These are phyloP conservation scores for Pangasius mekongensis DNA, from an alignment of 2,797 vertebrate genomes.

Conservation along the genomic window DNA sequence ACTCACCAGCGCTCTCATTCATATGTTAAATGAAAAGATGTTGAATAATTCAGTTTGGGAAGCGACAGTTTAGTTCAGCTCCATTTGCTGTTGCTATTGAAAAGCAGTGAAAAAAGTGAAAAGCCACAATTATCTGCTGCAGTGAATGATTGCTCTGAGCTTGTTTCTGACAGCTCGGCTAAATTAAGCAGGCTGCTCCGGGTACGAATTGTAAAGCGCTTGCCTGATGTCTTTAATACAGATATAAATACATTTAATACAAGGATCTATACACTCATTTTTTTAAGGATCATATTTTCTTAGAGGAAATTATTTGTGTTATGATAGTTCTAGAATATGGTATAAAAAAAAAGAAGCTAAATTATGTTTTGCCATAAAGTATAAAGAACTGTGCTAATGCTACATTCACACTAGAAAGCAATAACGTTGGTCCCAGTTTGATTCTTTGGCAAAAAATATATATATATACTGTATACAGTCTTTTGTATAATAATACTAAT, in stretches of 20 bases:
- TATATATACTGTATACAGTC: not conserved
- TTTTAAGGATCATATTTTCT: not conserved
- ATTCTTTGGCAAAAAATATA: not conserved
- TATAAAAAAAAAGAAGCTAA: not conserved
- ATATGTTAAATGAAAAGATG: conserved; percentile 43
- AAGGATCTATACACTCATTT: not conserved
- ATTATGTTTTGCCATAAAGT: not conserved
- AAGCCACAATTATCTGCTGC: conserved; percentile 39
- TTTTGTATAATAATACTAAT: not conserved
- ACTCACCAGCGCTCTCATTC: not conserved
- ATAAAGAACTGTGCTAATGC: not conserved
- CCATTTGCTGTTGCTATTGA: conserved; percentile 44
- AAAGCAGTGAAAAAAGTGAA: conserved; percentile 2
- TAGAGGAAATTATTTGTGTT: not conserved
- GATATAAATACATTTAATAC: conserved; percentile 19
- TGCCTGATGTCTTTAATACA: not conserved
- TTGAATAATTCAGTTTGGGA: conserved; percentile 46
- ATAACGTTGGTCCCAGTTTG: not conserved
- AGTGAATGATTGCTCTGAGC: conserved; percentile 50
- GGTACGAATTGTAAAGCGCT: conserved; percentile 36
- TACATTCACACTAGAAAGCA: not conserved
- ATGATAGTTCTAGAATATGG: not conserved
- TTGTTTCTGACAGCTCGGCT: conserved; percentile 49
- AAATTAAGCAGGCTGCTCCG: conserved; percentile 43
- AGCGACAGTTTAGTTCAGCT: conserved; percentile 52